These are phyloP conservation scores for Scalopus aquaticus DNA, from an alignment of 2,113 vertebrate genomes.

Conservation along the genomic window DNA sequence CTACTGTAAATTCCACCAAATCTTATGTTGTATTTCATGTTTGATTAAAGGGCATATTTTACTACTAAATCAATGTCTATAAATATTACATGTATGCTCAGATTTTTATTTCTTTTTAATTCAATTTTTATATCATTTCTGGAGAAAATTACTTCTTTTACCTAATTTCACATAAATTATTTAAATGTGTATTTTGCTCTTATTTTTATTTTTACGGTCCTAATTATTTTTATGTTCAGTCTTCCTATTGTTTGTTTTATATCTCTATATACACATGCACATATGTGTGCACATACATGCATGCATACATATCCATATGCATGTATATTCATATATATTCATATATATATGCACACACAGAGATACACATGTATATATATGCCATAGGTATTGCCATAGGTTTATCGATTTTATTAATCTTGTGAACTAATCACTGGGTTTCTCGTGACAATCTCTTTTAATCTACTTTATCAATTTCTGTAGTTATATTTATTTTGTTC, in stretches of 20 bases:
- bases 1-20: background rate
- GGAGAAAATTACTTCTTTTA: background rate
- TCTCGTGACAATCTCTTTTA: background rate
- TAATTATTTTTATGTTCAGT: background rate
- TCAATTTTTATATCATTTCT: background rate
- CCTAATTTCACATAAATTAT: background rate
- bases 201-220: background rate
- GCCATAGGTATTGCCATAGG: background rate
- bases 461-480: background rate
- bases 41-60: background rate
- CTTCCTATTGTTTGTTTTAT: background rate
- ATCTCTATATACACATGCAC: too few species aligned
- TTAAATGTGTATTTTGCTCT: background rate
- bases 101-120: background rate
- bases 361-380: fast-evolving
- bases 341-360: background rate
- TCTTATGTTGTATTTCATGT: background rate
- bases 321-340: background rate
- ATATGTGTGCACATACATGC: background rate
- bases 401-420: background rate
- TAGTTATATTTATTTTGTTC: background rate
- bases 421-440: background rate
- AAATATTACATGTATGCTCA: background rate
- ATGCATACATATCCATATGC: background rate
- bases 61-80: background rate